Evolutionary conservation across 2,888 invertebrate species (phyloP), one percentile per base, ranked within the genome.

Genomic region (Leptinotarsa peninsularis): DNA sequence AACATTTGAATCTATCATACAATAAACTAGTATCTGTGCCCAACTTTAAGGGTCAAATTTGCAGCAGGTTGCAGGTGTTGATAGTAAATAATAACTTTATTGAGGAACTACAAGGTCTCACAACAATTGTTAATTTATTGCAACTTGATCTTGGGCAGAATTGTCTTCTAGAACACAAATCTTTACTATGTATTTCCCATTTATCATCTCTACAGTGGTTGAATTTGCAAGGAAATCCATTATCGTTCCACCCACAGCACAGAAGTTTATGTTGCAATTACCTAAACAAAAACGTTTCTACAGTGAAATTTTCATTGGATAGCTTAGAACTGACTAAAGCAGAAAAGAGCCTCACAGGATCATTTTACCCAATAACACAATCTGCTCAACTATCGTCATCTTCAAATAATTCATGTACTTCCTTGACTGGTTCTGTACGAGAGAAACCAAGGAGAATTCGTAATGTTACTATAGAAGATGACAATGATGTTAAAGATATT

Each of bases 131-230:
- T 75, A 90, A 90, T 79, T 83, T 94, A 23, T 88, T 87, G 15
- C 91, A 91, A 83, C 86, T 93, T 67, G 92, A 93, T 87, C 84
- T 93, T 67, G 91, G 92, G 0, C 90, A 91, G 72, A 94, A 93
- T 85, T 92, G 91, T 82, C 85, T 94, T 73, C 83, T 91, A 17
- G 91, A 93, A 78, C 93, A 93, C 84, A 86, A 88, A n/a, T 86
- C 87, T 56, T 86, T 93, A 15, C 86, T 90, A 82, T 90, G 91
- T 10, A 82, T 93, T 15, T 89, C 90, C 67, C 89, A 90, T 66
- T 88, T 93, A 79, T 85, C 90, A 3, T 88, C 90, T 0, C 86
- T 93, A 5, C 87, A 90, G 67, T 90, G 89, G 84, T 82, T 93
- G 15, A 90, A 90, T 80, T 87, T 93, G 17, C 88, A 89, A 78